phyloP scores from a whole-genome alignment of 92 coral and sea anemone species.

The Palythoa heliodiscus region DNA sequence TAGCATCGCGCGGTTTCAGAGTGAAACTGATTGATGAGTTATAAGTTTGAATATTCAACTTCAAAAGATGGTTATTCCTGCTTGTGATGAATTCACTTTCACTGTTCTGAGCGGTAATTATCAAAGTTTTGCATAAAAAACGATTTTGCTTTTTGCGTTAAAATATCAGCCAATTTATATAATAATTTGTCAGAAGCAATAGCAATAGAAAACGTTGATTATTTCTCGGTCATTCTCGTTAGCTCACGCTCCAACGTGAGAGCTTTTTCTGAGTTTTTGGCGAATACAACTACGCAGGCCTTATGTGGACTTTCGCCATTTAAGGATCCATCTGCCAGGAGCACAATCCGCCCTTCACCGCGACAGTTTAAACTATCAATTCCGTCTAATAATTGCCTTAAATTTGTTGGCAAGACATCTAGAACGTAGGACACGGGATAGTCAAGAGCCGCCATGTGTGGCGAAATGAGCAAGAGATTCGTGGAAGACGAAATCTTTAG shows the following conservation, averaged over 20 bases:
- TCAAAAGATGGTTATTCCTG: background rate
- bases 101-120: too few species aligned
- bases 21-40: too few species aligned
- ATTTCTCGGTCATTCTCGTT: background rate
- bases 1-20: too few species aligned
- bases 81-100: too few species aligned
- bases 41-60: too few species aligned
- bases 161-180: background rate
- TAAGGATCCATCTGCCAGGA: constrained; percentile 55
- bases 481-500: constrained; percentile 71
- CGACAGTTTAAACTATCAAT: constrained; percentile 50
- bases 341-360: constrained; percentile 49
- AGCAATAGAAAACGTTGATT: background rate
- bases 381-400: constrained; percentile 45
- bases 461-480: constrained; percentile 68
- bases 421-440: constrained; percentile 57
- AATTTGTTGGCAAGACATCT: constrained; percentile 42
- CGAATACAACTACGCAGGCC: constrained; percentile 62
- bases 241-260: constrained; percentile 51
- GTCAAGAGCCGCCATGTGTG: constrained; percentile 72
- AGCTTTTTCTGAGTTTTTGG: constrained; percentile 52
- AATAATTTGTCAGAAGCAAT: background rate
- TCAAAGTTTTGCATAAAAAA: too few species aligned
- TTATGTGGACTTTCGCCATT: constrained; percentile 54
- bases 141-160: too few species aligned